Conservation (phyloP, 2,797 vertebrate species). For the Apogon hyalosoma region DNA sequence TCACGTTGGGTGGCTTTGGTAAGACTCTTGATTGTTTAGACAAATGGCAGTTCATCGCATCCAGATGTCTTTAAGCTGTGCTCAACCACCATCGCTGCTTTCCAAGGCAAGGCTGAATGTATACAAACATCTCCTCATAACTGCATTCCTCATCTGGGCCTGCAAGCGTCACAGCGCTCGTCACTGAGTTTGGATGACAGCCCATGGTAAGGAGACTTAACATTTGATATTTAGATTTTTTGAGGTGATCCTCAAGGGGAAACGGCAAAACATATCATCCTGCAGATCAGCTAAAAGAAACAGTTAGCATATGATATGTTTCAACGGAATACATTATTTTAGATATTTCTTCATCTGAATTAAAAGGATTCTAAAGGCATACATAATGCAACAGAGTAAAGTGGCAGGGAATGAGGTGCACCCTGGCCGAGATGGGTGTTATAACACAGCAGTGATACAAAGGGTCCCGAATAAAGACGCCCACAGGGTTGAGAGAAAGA, state of each 20-base stretch:
- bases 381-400: not conserved
- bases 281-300: not conserved
- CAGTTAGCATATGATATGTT: not conserved
- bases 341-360: not conserved
- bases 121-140: slow-evolving; percentile 87
- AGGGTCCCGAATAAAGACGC: slow-evolving; percentile 63
- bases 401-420: slow-evolving; percentile 26
- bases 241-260: slow-evolving; percentile 14
- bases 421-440: slow-evolving; percentile 33
- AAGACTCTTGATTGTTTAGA: slow-evolving; percentile 86
- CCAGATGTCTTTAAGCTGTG: slow-evolving; percentile 89
- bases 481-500: slow-evolving; percentile 61
- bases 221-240: slow-evolving; percentile 44
- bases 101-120: slow-evolving; percentile 83
- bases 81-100: slow-evolving; percentile 78
- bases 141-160: slow-evolving; percentile 84
- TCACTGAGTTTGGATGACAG: slow-evolving; percentile 50
- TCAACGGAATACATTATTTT: slow-evolving; percentile 1
- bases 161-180: slow-evolving; percentile 71
- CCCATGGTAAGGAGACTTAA: slow-evolving; percentile 28
- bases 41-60: slow-evolving; percentile 87
- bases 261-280: slow-evolving; percentile 6
- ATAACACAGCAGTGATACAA: slow-evolving; percentile 43
- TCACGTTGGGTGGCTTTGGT: slow-evolving; percentile 84
- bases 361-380: not conserved